Percentiles rank a stretch among this genome's conserved stretches.
phyloP scores from a whole-genome alignment of 1,140 invertebrate species.

The Pseudomyrmex pallidus region DNA sequence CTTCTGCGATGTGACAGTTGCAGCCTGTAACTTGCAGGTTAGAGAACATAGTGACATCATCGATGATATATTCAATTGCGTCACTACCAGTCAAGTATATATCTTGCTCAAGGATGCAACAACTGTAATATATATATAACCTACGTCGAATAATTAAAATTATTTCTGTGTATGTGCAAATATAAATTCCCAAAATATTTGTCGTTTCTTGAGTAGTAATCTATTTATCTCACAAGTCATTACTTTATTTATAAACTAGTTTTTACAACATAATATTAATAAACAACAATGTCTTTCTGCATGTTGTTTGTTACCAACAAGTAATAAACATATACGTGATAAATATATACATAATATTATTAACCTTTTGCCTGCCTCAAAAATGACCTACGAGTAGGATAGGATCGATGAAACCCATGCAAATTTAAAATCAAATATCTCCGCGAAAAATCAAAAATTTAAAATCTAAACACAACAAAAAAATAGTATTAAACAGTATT shows the following conservation, averaged over 20 bases:
- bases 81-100: slow-evolving; percentile 31
- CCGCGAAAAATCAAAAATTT: no score
- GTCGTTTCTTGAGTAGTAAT: slow-evolving; percentile 4
- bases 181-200: background rate
- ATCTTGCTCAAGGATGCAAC: slow-evolving; percentile 40
- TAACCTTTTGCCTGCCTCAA: no score
- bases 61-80: slow-evolving; percentile 44
- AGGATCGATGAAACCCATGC: no score
- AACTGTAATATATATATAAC: slow-evolving; percentile 31
- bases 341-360: background rate
- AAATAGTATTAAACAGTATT: no score
- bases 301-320: slow-evolving; percentile 34
- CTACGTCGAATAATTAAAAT: background rate
- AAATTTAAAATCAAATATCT: no score
- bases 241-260: background rate
- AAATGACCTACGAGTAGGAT: no score
- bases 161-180: slow-evolving; percentile 4
- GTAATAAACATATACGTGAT: background rate
- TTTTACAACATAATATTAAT: slow-evolving; percentile 13
- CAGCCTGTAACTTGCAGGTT: slow-evolving; percentile 24
- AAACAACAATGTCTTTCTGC: background rate
- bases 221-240: background rate
- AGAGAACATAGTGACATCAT: slow-evolving; percentile 39
- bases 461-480: no score
- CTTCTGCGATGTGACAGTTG: slow-evolving; percentile 6